phyloP scores from a whole-genome alignment of 2,888 invertebrate species.

The Desoria tigrina region DNA sequence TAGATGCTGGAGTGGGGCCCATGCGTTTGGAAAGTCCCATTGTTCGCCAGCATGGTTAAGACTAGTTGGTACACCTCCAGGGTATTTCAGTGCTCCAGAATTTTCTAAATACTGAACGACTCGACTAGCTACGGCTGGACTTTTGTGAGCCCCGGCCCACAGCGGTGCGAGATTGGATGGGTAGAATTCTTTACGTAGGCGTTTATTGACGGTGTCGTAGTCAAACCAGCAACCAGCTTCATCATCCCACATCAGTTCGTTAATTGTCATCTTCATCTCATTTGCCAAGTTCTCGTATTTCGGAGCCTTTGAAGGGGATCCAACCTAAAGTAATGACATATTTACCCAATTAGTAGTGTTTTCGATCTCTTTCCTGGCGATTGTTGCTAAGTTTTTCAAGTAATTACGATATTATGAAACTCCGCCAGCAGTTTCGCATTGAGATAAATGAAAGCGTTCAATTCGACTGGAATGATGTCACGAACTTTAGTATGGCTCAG shows the following conservation, averaged over 20 bases:
- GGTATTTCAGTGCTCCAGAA: constrained; percentile 63
- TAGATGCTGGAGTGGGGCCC: constrained; percentile 90
- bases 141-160: constrained; percentile 64
- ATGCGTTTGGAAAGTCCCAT: constrained; percentile 92
- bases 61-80: constrained; percentile 80
- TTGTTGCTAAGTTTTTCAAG: too few relatives aligned
- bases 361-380: too few relatives aligned
- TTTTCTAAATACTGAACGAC: constrained; percentile 71
- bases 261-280: constrained; percentile 66
- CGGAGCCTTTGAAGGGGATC: too few relatives aligned
- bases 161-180: constrained; percentile 73
- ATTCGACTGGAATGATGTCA: constrained; percentile 76
- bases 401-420: constrained; percentile 58
- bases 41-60: constrained; percentile 77
- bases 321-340: too few relatives aligned
- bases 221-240: constrained; percentile 79
- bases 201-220: constrained; percentile 67
- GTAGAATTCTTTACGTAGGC: constrained; percentile 69
- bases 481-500: constrained; percentile 67
- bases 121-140: constrained; percentile 50
- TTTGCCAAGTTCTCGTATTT: constrained; percentile 63
- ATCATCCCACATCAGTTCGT: constrained; percentile 73
- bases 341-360: too few relatives aligned
- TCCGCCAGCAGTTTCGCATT: constrained; percentile 67
- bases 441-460: constrained; percentile 71